Percentiles rank a stretch among this genome's conserved stretches.
Evolutionary conservation across 1,140 invertebrate genomes (phyloP).

Genomic region (Dreissena polymorpha): DNA sequence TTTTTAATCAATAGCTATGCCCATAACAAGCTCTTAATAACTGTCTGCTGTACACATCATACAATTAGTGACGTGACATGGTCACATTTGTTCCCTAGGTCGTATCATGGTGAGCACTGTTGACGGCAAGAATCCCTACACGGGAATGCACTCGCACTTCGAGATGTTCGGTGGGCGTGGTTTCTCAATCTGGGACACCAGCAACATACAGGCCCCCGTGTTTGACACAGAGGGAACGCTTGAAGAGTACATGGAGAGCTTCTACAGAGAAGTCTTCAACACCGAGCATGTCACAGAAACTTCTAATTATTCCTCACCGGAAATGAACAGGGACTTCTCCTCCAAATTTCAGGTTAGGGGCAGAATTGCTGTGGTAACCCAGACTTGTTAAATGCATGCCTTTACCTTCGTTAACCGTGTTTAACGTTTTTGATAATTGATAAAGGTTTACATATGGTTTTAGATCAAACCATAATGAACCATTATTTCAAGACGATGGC

Average conservation of each 20-base stretch:
- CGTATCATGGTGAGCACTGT: conserved; percentile 30
- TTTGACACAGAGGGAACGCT: conserved; percentile 43
- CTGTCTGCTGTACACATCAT: no score
- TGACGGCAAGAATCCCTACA: conserved; percentile 36
- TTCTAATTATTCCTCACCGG: conserved; percentile 35
- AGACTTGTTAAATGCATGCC: no score
- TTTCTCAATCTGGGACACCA: conserved; percentile 37
- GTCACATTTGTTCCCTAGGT: no score
- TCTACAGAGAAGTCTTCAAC: conserved; percentile 24
- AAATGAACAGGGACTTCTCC: conserved; percentile 13
- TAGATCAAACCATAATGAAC: no score
- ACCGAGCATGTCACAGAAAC: conserved; percentile 10
- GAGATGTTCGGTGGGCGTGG: conserved; percentile 51
- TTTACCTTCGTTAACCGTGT: no score
- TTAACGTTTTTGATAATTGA: no score
- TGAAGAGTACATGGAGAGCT: conserved; percentile 42
- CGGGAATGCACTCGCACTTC: conserved; percentile 2
- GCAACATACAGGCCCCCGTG: not conserved
- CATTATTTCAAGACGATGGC: no score
- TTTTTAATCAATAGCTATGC: no score
- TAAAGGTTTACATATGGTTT: no score
- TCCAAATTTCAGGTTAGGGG: conserved; percentile 35
- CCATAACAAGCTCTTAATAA: no score
- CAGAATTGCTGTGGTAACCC: no score
- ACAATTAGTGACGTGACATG: no score